Percentiles rank a stretch among this genome's conserved stretches.
phyloP scores from a whole-genome alignment of 2,113 vertebrate species.

The Protobothrops mucrosquamatus region DNA sequence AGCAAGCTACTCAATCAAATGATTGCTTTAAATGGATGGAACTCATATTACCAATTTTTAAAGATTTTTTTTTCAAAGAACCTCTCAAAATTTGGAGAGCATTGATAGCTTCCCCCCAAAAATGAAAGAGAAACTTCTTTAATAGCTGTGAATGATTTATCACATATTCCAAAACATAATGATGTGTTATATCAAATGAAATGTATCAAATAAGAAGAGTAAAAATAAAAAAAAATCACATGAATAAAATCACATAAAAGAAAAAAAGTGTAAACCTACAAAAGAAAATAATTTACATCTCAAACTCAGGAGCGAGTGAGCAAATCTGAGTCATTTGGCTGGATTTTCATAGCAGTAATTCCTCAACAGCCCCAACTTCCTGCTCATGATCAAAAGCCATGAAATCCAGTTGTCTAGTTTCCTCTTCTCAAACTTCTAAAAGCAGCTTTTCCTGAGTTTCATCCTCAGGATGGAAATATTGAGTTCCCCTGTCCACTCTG shows the following conservation, averaged over 20 bases:
- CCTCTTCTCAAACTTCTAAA: too few species aligned
- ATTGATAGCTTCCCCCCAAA: background rate
- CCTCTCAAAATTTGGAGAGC: background rate
- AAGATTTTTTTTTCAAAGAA: background rate
- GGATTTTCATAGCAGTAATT: background rate
- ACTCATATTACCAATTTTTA: background rate
- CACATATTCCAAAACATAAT: background rate
- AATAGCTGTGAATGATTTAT: background rate
- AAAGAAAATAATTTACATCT: background rate
- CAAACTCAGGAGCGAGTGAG: background rate
- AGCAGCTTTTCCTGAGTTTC: too few species aligned
- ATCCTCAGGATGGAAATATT: too few species aligned
- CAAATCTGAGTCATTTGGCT: background rate
- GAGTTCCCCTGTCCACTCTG: too few species aligned
- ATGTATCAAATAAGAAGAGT: background rate
- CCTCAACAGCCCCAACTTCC: background rate
- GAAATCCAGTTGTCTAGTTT: too few species aligned
- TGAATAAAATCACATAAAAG: background rate
- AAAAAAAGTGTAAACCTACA: background rate
- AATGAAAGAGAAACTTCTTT: background rate
- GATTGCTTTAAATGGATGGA: background rate
- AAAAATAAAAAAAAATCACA: background rate
- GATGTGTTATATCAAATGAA: background rate
- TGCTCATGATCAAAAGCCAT: background rate
- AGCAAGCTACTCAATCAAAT: background rate